Evolutionary conservation across 2,113 vertebrate species (phyloP), one percentile per base, ranked within the genome.

Genomic region (Rhynchopsitta pachyrhyncha): DNA sequence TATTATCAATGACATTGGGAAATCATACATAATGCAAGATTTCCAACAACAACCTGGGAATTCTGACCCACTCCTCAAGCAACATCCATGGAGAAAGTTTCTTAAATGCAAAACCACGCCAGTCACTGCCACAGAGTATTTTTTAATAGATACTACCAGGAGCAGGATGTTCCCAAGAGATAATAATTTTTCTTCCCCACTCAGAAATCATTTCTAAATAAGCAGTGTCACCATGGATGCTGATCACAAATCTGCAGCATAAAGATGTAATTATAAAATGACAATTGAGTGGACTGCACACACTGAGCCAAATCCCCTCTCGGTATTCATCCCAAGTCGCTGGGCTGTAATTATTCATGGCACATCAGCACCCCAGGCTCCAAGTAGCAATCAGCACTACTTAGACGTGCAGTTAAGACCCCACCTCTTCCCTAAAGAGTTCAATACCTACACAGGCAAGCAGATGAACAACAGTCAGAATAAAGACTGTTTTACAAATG

Each of bases 201-300:
- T 92, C 73, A 42, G 69, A 88, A 84, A 91, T 46, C 4, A 52
- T 62, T 92, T 94, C 62, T 92, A 86, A 94, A 95, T 83, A 90
- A 93, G 82, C 88, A 92, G 29, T 68, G 80, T 87, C 95, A 94
- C 69, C 62, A 55, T 15, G 39, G 90, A 90, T 92, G 96, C 88
- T 10, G 15, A 93, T 88, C 88, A 88, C 60, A 86, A 91, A 86
- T 59, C 62, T 80, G 80, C 64, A 93, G 55, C 7, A 1, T 55
- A 82, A 93, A 90, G 55, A 88, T 41, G 73, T 52, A 81, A 90
- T 90, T 90, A 92, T 64, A 71, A 64, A 95, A 74, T 41, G 70
- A 71, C 75, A 76, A 57, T 71, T 1, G 4, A 68, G 31, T 60
- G 76, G 79, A 44, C 22, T 5, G 52, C 0, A 2, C 73, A 68